Evolutionary conservation across 2,113 vertebrate genomes (phyloP).

Genomic region (Globicephala melas): DNA sequence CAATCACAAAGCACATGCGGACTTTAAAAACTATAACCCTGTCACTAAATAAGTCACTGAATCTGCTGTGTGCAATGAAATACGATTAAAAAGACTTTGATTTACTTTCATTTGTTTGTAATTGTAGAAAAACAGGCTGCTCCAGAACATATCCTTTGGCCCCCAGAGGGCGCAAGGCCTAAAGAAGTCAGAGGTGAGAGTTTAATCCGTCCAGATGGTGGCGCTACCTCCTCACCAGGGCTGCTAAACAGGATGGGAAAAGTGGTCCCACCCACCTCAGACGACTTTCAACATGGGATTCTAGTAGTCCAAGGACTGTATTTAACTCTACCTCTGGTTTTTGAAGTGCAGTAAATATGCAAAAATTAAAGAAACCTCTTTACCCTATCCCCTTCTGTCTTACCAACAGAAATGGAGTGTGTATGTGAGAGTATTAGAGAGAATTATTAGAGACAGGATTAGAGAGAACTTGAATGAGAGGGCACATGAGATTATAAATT

Average conservation of each 20-base stretch:
- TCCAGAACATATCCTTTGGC: background rate
- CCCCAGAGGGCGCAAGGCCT: background rate
- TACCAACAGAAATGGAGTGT: background rate
- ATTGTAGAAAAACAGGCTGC: background rate
- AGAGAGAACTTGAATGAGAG: background rate
- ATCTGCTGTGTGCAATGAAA: background rate
- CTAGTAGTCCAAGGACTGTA: background rate
- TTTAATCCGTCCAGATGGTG: background rate
- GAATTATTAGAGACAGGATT: background rate
- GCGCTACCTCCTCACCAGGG: background rate
- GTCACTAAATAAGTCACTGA: background rate
- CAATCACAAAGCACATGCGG: background rate
- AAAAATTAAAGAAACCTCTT: background rate
- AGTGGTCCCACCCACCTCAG: background rate
- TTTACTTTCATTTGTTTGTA: background rate
- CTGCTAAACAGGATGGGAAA: no score
- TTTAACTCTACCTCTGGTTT: background rate
- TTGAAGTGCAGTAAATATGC: background rate
- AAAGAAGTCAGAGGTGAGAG: background rate
- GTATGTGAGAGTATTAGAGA: background rate
- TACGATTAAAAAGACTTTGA: background rate
- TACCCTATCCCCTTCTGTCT: background rate
- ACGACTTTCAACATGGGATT: background rate
- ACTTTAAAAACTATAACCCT: background rate
- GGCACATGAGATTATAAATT: background rate